Evolutionary conservation across 2,888 invertebrate genomes (phyloP).

Genomic region (Microplitis deprimator): DNA sequence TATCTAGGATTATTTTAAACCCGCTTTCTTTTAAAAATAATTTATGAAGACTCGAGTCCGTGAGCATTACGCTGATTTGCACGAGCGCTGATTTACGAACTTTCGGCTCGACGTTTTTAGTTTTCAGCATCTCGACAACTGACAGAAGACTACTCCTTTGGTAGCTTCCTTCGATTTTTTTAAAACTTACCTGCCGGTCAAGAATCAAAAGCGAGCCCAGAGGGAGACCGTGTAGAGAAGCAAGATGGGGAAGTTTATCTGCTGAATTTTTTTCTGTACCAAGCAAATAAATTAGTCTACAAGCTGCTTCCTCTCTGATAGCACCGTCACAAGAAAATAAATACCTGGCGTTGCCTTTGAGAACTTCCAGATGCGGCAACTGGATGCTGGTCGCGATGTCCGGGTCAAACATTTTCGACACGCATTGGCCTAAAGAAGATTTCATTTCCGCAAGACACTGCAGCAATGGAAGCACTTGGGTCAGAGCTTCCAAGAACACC

Average conservation of each 20-base stretch:
- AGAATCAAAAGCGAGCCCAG: slow-evolving; percentile 71
- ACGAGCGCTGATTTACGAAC: slow-evolving; percentile 79
- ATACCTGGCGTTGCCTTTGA: slow-evolving; percentile 73
- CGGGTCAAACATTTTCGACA: slow-evolving; percentile 78
- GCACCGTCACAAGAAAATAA: slow-evolving; percentile 70
- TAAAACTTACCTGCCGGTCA: slow-evolving; percentile 58
- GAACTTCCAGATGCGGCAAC: slow-evolving; percentile 73
- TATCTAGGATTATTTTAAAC: slow-evolving; percentile 72
- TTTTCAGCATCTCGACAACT: slow-evolving; percentile 63
- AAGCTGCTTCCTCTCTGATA: slow-evolving; percentile 73
- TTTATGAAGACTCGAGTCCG: slow-evolving; percentile 77
- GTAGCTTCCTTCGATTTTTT: slow-evolving; percentile 63
- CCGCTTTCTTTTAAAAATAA: slow-evolving; percentile 76
- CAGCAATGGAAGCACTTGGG: slow-evolving; percentile 77
- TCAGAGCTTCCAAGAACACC: slow-evolving; percentile 74
- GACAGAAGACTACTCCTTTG: slow-evolving; percentile 72
- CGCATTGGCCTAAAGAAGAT: slow-evolving; percentile 74
- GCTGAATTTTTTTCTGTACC: slow-evolving; percentile 70
- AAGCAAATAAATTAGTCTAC: slow-evolving; percentile 73
- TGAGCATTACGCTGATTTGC: slow-evolving; percentile 79
- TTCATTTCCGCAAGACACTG: slow-evolving; percentile 75
- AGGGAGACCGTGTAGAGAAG: slow-evolving; percentile 71
- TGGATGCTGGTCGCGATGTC: slow-evolving; percentile 77
- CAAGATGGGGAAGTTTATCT: slow-evolving; percentile 72
- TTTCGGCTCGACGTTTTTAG: slow-evolving; percentile 76